phyloP scores from a whole-genome alignment of 2,113 vertebrate genomes.

The Odobenus rosmarus region DNA sequence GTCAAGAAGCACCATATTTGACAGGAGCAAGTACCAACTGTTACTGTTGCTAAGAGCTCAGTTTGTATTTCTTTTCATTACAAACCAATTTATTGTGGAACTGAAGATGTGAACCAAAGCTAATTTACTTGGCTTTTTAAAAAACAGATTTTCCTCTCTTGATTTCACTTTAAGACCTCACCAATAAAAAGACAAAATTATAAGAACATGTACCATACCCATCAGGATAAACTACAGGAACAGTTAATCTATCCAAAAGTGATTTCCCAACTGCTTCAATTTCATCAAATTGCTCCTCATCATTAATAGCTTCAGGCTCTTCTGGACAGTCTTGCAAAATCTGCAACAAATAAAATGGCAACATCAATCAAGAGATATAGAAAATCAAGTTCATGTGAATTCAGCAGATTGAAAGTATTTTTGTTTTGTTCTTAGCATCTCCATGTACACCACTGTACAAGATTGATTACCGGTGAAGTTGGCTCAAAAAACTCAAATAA shows the following conservation, averaged over 20 bases:
- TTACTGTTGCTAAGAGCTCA: background rate
- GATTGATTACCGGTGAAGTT: background rate
- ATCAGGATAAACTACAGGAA: constrained; percentile 97
- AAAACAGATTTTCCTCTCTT: background rate
- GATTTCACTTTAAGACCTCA: constrained; percentile 44
- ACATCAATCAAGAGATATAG: constrained; percentile 48
- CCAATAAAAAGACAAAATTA: constrained; percentile 36
- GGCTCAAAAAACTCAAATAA: constrained; percentile 27
- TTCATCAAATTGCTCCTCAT: constrained; percentile 93
- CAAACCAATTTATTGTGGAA: background rate
- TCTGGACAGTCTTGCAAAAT: constrained; percentile 92
- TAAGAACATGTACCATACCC: constrained; percentile 88
- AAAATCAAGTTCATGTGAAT: background rate
- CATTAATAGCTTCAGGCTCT: constrained; percentile 87
- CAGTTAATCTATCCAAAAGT: constrained; percentile 95
- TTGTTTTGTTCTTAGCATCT: background rate
- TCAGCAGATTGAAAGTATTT: background rate
- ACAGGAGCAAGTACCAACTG: background rate
- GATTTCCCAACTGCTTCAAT: constrained; percentile 94
- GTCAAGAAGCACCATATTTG: background rate
- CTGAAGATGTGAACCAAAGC: background rate
- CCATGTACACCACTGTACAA: background rate
- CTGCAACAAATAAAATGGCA: constrained; percentile 82
- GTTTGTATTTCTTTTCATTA: constrained; percentile 40
- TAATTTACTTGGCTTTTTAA: constrained; percentile 48